A percentile compares a stretch with the other conserved stretches of the same genome.
Conservation (phyloP, 1,140 invertebrate genomes). For the Drosophila murphyi region DNA sequence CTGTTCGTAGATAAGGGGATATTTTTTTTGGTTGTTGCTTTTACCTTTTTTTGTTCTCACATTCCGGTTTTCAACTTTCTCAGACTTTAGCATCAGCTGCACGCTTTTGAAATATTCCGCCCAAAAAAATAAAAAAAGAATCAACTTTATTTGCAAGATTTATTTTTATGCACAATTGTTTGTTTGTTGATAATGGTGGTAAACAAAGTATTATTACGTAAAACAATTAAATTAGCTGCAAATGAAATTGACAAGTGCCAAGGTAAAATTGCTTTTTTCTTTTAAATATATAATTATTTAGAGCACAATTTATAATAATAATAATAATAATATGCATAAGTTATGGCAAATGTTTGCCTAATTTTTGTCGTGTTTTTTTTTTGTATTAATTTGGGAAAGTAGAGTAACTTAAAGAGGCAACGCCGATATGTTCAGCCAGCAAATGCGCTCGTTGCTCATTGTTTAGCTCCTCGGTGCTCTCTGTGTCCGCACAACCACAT, state of each 20-base stretch:
- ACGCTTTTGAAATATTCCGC: neutral
- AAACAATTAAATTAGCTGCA: neutral
- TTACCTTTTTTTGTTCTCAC: neutral
- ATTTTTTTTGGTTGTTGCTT: conserved; percentile 7
- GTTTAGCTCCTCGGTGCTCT: conserved; percentile 48
- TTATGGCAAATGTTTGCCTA: conserved; percentile 5
- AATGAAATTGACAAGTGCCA: neutral
- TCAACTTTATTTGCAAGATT: neutral
- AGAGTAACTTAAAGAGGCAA: conserved; percentile 68
- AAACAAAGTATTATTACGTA: neutral
- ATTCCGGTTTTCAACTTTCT: conserved; percentile 36
- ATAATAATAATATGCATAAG: conserved; percentile 29
- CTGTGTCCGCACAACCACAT: conserved; percentile 36
- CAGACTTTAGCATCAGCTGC: conserved; percentile 23
- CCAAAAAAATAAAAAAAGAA: neutral
- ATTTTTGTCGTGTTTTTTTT: neutral
- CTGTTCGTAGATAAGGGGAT: conserved; percentile 20
- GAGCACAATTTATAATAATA: conserved; percentile 37
- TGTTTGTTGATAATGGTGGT: no score
- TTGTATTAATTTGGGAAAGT: conserved; percentile 6
- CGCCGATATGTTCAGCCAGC: conserved; percentile 79
- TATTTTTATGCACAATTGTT: neutral
- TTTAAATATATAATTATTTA: conserved; percentile 12
- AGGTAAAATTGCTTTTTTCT: neutral
- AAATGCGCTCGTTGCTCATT: conserved; percentile 78